Evolutionary conservation across 2,888 invertebrate genomes (phyloP), one percentile per base, ranked within the genome.

Genomic region (Hypomecis punctinalis): DNA sequence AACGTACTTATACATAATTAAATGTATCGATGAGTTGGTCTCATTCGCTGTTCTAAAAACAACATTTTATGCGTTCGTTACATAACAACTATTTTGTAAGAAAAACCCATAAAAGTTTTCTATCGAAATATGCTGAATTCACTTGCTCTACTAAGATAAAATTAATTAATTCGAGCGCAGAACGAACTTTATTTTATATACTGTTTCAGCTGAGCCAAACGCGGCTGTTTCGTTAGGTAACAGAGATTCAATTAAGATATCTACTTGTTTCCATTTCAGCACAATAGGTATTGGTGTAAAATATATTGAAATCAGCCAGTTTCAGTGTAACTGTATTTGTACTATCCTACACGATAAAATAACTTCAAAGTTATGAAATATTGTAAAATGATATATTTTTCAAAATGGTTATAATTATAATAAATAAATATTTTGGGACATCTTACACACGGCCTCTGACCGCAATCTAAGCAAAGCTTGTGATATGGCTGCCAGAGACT

Each of bases 171-270:
- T 68, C 63, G 48, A 37, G 63, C 49, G 42, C 57, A 66, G 61
- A 69, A 68, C 60, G 51, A 58, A 55, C 46, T 63, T 55, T 61
- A 67, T 69, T 70, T 68, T 69, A 69, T 64, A 62, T 69, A 53
- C 66, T 71, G 67, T 71, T 73, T 71, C 71, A 68, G 68, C 43
- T 68, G 63, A 60, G 68, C 67, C 69, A 66, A 70, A 70, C 48
- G 52, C 48, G 58, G 53, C 49, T 57, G 58, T 72, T 69, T 69
- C 47, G 61, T 49, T 70, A 66, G 54, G 67, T 69, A 71, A 66
- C 68, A 57, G 70, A 79, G 80, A 80, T 80, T 80, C 74, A 76
- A 80, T 80, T 78, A 79, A 80, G 79, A 80, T 80, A 74, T 61
- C 69, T 68, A 77, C 77, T 75, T 72, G 68, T 70, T 74, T 77